Percentiles rank a stretch among this genome's conserved stretches.
Conservation (phyloP, 1,140 invertebrate species). For the Cydia fagiglandana region DNA sequence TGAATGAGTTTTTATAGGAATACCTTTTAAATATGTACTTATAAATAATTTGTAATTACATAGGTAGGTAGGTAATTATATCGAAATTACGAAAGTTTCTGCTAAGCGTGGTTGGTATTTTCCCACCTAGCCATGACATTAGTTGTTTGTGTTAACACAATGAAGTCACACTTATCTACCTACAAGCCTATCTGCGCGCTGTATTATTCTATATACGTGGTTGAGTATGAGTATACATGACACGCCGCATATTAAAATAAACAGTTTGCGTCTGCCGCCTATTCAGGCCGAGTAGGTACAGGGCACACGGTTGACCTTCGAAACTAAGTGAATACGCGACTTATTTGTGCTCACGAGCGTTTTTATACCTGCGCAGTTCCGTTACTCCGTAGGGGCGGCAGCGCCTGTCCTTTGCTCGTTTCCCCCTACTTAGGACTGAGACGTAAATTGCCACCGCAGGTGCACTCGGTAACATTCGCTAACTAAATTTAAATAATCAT, state of each 20-base stretch:
- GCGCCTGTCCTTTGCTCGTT: neutral
- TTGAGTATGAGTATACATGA: conserved; percentile 17
- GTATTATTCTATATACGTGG: conserved; percentile 4
- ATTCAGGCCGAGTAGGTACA: neutral
- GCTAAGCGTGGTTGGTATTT: neutral
- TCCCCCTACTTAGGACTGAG: conserved; percentile 23
- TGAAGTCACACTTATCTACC: conserved; percentile 11
- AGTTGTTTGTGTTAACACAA: conserved; percentile 13
- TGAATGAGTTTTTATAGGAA: neutral
- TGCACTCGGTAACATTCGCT: conserved; percentile 7
- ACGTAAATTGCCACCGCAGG: conserved; percentile 27
- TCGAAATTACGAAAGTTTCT: neutral
- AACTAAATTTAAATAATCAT: conserved; percentile 18
- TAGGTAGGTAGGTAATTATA: neutral
- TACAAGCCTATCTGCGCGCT: neutral
- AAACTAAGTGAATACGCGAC: conserved; percentile 29
- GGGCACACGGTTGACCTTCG: neutral
- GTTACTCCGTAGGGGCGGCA: conserved; percentile 25
- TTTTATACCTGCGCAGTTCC: conserved; percentile 35
- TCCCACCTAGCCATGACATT: conserved; percentile 12
- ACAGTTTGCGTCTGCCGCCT: conserved; percentile 19
- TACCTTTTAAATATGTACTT: neutral
- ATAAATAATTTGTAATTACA: neutral
- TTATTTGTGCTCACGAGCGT: conserved; percentile 22
- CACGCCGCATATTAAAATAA: conserved; percentile 26